phyloP scores from a whole-genome alignment of 2,113 vertebrate genomes.

The Ptilorrhoa leucosticta region DNA sequence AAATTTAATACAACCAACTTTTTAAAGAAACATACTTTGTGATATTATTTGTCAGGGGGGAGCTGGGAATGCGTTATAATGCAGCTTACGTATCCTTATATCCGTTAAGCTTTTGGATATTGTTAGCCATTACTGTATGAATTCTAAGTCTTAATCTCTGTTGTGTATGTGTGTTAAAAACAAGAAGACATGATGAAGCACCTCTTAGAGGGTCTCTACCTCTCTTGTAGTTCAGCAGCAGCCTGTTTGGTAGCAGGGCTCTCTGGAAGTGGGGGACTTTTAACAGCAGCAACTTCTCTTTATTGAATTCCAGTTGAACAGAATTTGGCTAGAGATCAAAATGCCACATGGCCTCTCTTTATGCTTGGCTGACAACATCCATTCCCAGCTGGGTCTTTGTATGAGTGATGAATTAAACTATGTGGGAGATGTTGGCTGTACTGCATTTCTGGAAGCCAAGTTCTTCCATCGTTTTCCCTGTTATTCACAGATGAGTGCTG shows the following conservation, averaged over 20 bases:
- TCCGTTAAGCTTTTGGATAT: background rate
- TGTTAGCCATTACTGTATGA: background rate
- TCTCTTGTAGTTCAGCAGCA: background rate
- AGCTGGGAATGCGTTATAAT: background rate
- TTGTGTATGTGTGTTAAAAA: background rate
- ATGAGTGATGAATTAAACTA: conserved; percentile 38
- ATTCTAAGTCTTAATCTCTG: background rate
- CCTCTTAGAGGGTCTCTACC: background rate
- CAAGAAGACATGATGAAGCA: background rate
- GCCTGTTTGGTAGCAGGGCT: background rate
- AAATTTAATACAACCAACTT: background rate
- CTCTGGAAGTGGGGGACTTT: background rate
- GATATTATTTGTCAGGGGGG: background rate
- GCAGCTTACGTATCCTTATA: background rate
- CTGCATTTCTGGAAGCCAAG: conserved; percentile 26
- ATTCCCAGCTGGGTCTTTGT: conserved; percentile 52
- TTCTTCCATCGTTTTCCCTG: background rate
- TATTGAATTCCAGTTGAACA: background rate
- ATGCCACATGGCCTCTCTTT: conserved; percentile 38
- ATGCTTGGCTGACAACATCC: conserved; percentile 39
- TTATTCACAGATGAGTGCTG: conserved; percentile 33
- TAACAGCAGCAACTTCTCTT: background rate
- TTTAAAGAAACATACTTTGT: background rate
- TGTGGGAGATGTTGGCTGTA: conserved; percentile 21
- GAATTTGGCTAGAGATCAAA: conserved; percentile 38